Conservation (phyloP, 2,888 invertebrate species). For the Leucophenga maculata region DNA sequence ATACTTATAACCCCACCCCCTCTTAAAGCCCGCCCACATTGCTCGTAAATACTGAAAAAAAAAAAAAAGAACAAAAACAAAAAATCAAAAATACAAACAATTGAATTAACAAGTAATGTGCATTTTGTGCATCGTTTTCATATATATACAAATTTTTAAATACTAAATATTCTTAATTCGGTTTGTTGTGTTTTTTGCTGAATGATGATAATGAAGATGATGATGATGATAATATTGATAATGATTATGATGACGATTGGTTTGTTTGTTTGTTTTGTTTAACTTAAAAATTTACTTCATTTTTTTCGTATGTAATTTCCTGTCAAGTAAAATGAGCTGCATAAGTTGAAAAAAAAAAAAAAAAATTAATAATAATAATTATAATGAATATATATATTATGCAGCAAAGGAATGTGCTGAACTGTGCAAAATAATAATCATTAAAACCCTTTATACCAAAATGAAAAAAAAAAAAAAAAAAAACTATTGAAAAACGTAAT, state of each 20-base stretch:
- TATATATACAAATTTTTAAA: constrained; percentile 18
- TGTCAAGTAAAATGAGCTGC: neutral
- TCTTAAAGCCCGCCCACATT: neutral
- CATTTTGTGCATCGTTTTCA: constrained; percentile 58
- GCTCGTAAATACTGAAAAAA: constrained; percentile 20
- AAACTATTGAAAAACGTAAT: neutral
- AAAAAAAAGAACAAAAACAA: constrained; percentile 30
- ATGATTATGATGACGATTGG: constrained; percentile 5
- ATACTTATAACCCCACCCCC: neutral
- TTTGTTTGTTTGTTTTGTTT: constrained; percentile 31
- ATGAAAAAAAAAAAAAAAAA: neutral
- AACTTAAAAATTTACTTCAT: constrained; percentile 21
- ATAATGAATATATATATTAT: neutral
- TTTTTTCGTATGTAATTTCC: constrained; percentile 11
- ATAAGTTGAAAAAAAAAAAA: neutral
- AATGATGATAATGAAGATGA: no score
- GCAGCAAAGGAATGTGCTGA: neutral
- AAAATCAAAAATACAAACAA: constrained; percentile 17
- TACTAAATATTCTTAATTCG: neutral
- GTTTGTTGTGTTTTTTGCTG: constrained; percentile 19
- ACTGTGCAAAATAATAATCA: no score
- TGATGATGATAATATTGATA: no score
- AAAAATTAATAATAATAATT: neutral
- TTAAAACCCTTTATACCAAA: neutral
- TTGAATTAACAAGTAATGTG: constrained; percentile 32